These are phyloP conservation scores for Strigops habroptila DNA, from an alignment of 2,113 vertebrate species.

Conservation along the genomic window DNA sequence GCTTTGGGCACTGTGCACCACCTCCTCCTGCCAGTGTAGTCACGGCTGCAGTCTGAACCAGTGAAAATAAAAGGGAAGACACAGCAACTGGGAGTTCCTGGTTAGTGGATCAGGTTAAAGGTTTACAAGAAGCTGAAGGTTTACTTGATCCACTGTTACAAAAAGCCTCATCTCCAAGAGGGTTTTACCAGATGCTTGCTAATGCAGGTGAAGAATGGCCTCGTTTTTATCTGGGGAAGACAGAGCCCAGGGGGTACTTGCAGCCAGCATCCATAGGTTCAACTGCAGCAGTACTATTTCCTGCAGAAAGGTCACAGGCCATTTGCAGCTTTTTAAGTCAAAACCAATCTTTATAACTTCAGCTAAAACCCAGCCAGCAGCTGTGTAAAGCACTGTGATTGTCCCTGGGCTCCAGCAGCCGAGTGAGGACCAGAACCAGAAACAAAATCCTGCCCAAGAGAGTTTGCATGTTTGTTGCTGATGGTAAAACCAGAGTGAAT, in stretches of 20 bases:
- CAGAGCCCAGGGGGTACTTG: neutral
- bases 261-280: neutral
- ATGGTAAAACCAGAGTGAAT: slow-evolving; percentile 27
- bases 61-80: neutral
- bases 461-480: neutral
- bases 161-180: neutral
- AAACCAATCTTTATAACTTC: neutral
- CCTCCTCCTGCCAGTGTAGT: neutral
- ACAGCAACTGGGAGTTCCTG: neutral
- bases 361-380: neutral
- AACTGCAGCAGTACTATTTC: neutral
- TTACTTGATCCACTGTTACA: neutral
- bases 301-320: neutral
- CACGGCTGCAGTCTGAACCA: neutral
- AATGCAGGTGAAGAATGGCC: neutral
- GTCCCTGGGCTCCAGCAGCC: neutral
- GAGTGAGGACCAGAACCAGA: neutral
- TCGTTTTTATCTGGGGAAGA: neutral
- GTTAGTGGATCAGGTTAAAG: neutral
- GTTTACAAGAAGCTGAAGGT: neutral
- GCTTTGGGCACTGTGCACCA: neutral
- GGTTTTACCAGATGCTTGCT: neutral
- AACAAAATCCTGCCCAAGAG: slow-evolving; percentile 23
- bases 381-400: neutral
- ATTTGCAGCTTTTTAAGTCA: neutral